A percentile compares a stretch with the other conserved stretches of the same genome.
Evolutionary conservation across 37 sponge, comb jelly and placozoan species (phyloP).

Genomic region (Bolinopsis microptera): DNA sequence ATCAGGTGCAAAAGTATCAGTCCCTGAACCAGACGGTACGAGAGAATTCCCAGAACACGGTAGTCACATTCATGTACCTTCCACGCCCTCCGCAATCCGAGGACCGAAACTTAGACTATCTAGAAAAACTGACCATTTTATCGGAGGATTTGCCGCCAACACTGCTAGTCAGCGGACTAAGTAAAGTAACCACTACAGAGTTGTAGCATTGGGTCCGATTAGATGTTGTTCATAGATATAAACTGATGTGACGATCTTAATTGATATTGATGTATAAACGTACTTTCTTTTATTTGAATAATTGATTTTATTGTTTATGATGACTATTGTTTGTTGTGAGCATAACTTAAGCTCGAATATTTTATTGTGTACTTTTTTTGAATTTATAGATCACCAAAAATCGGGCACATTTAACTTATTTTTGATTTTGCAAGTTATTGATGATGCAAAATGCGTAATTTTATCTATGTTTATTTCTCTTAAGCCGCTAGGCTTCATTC

Average conservation of each 20-base stretch:
- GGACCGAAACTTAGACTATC: neutral
- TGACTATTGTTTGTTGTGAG: neutral
- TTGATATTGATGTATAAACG: neutral
- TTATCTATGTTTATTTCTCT: neutral
- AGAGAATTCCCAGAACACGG: slow-evolving; percentile 22
- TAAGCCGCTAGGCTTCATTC: no score
- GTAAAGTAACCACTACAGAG: slow-evolving; percentile 55
- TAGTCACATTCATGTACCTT: slow-evolving; percentile 57
- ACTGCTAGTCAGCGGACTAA: slow-evolving; percentile 40
- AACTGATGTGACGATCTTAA: neutral
- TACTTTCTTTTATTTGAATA: neutral
- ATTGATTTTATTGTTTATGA: neutral
- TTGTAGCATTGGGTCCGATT: neutral
- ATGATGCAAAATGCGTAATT: neutral
- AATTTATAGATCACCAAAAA: no score
- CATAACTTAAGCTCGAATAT: neutral
- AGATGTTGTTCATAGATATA: neutral
- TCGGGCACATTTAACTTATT: no score
- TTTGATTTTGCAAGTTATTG: neutral
- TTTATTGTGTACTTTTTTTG: neutral
- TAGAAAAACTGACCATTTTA: slow-evolving; percentile 37
- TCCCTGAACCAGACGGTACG: slow-evolving; percentile 20
- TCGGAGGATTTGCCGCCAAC: slow-evolving; percentile 15
- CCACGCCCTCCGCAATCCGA: slow-evolving; percentile 1
- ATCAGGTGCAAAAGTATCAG: neutral